Conservation (phyloP, 2,888 invertebrate genomes). For the Eledona agricola region DNA sequence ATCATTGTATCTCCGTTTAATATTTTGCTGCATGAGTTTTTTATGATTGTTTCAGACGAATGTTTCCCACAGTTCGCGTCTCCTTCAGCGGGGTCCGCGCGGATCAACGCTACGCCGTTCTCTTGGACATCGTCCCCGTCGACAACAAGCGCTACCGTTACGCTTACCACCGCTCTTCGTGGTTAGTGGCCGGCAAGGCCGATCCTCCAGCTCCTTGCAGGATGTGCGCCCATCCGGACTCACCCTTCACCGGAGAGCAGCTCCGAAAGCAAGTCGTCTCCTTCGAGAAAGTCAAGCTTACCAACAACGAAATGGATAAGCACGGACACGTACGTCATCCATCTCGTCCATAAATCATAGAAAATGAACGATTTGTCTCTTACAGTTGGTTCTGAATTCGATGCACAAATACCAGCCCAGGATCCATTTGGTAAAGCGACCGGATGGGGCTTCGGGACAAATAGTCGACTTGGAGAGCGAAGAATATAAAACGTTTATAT, state of each 20-base stretch:
- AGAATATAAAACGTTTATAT: conserved; percentile 80
- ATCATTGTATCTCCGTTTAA: no score
- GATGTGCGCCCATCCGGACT: conserved; percentile 96
- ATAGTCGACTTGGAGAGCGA: conserved; percentile 75
- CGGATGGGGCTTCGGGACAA: conserved; percentile 68
- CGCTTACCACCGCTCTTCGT: conserved; percentile 97
- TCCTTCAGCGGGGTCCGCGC: conserved; percentile 87
- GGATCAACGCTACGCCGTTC: conserved; percentile 88
- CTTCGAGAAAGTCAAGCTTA: conserved; percentile 98
- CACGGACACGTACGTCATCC: conserved; percentile 94
- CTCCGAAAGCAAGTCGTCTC: conserved; percentile 96
- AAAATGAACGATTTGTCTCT: conserved; percentile 39
- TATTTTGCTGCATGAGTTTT: no score
- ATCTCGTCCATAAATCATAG: conserved; percentile 55
- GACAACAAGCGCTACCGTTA: conserved; percentile 97
- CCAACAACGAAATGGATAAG: conserved; percentile 98
- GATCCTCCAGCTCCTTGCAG: conserved; percentile 95
- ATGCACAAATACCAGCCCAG: conserved; percentile 88
- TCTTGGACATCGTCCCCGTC: conserved; percentile 96
- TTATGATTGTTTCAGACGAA: conserved; percentile 75
- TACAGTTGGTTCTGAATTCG: conserved; percentile 82
- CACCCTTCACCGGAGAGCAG: conserved; percentile 94
- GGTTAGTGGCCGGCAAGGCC: conserved; percentile 98
- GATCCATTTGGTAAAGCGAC: conserved; percentile 77
- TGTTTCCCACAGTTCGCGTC: conserved; percentile 97